Percentiles rank a stretch among this genome's conserved stretches.
Evolutionary conservation across 2,113 vertebrate genomes (phyloP).

Genomic region (Rissa tridactyla): DNA sequence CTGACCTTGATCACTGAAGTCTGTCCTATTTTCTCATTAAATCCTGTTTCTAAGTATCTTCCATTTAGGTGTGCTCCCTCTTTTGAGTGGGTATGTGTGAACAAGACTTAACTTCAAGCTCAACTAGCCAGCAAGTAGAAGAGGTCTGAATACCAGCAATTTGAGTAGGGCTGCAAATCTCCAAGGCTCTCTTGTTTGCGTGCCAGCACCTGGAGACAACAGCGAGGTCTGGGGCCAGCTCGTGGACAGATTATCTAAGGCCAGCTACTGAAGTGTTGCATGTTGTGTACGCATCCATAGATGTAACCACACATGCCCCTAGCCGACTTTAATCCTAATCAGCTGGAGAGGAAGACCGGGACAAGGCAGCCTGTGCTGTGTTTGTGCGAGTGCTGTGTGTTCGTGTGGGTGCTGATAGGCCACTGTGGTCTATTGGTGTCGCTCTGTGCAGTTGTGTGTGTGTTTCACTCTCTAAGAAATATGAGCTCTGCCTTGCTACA

Average conservation of each 20-base stretch:
- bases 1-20: background rate
- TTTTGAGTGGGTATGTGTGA: background rate
- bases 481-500: background rate
- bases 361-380: background rate
- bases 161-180: background rate
- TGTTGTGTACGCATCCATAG: background rate
- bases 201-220: background rate
- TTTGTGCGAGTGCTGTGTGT: too few relatives aligned
- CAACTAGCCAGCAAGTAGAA: background rate
- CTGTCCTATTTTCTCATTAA: background rate
- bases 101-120: background rate
- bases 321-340: background rate
- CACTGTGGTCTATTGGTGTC: background rate
- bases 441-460: too few relatives aligned
- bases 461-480: background rate
- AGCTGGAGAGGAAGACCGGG: background rate
- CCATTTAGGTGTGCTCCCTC: background rate
- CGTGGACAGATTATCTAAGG: background rate
- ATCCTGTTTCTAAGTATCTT: background rate
- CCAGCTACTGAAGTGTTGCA: background rate
- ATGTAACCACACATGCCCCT: rapidly evolving
- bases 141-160: background rate
- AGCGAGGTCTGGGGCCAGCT: background rate
- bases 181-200: background rate
- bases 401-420: background rate